Conservation (phyloP, 2,113 vertebrate species). For the Brachionichthys hirsutus region DNA sequence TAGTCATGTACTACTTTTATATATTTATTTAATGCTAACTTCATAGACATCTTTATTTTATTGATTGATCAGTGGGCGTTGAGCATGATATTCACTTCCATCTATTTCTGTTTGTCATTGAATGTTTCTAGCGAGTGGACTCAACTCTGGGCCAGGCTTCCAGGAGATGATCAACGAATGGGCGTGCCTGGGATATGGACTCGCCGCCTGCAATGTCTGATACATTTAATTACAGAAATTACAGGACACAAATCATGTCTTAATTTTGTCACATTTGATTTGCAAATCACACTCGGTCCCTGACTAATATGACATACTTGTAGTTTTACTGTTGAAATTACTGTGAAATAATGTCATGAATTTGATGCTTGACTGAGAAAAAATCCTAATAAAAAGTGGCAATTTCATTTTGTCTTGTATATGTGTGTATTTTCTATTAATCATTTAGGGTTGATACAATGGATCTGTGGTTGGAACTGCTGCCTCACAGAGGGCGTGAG, state of each 20-base stretch:
- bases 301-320: too few species aligned
- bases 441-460: too few species aligned
- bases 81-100: not conserved
- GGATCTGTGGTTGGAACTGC: too few species aligned
- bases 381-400: not conserved
- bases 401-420: not conserved
- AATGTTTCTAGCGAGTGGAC: slow-evolving; percentile 40
- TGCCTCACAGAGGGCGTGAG: too few species aligned
- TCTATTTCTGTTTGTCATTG: slow-evolving; percentile 5
- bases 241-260: not conserved
- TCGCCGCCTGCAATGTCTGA: slow-evolving; percentile 23
- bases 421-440: too few species aligned
- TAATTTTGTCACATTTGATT: not conserved
- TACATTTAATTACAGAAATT: too few species aligned
- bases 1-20: too few species aligned
- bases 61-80: not conserved
- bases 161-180: slow-evolving; percentile 54
- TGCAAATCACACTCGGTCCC: too few species aligned
- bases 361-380: not conserved
- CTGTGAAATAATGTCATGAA: not conserved
- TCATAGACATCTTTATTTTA: not conserved
- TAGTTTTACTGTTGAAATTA: not conserved
- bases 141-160: slow-evolving; percentile 36
- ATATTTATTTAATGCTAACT: too few species aligned
- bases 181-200: slow-evolving; percentile 36